phyloP scores from a whole-genome alignment of 2,113 vertebrate species.

The Carassius carassius region DNA sequence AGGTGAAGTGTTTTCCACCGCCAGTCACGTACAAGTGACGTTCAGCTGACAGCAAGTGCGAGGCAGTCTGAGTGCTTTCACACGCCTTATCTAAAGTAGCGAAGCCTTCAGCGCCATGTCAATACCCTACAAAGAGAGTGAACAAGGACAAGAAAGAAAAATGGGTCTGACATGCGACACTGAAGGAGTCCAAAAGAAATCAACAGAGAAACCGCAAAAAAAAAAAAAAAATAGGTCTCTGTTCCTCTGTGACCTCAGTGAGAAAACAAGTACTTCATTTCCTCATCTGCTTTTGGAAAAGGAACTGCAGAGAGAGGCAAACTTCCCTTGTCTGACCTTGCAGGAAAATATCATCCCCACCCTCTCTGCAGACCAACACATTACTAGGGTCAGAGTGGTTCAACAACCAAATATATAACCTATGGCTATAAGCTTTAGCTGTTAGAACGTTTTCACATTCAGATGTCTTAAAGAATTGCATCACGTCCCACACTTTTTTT shows the following conservation, averaged over 20 bases:
- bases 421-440: not conserved
- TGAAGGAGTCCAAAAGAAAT: slow-evolving; percentile 13
- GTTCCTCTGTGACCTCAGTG: slow-evolving; percentile 18
- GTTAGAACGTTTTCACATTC: not conserved
- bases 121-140: slow-evolving; percentile 8
- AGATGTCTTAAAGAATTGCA: not conserved
- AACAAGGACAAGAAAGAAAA: not conserved
- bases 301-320: slow-evolving; percentile 34
- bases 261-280: slow-evolving; percentile 40
- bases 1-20: slow-evolving; percentile 69
- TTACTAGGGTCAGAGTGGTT: slow-evolving; percentile 8
- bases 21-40: slow-evolving; percentile 35
- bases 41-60: slow-evolving; percentile 30
- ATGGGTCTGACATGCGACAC: not conserved
- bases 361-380: not conserved
- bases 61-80: slow-evolving; percentile 35
- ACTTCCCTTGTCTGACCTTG: slow-evolving; percentile 20
- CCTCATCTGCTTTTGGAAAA: slow-evolving; percentile 38
- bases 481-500: no score
- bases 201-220: not conserved
- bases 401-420: not conserved
- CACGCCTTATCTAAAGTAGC: slow-evolving; percentile 26
- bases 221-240: slow-evolving; percentile 2
- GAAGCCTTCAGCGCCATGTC: not conserved
- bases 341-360: slow-evolving; percentile 27